A percentile compares a stretch with the other conserved stretches of the same genome.
Evolutionary conservation across 2,888 invertebrate genomes (phyloP).

Genomic region (Lepidocyrtinus sp.): DNA sequence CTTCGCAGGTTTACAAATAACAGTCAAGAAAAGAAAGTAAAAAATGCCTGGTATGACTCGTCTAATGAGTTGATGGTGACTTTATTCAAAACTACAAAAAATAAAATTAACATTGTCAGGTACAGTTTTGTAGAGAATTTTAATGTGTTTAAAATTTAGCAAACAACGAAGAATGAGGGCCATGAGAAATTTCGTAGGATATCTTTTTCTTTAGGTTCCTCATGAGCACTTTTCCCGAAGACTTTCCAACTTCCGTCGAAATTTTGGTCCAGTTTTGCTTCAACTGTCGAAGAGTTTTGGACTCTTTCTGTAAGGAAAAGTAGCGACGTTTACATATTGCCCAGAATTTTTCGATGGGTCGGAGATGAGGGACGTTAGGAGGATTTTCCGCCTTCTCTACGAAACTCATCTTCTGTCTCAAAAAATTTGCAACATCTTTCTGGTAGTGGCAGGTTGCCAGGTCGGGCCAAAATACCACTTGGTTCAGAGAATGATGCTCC

Average conservation of each 20-base stretch:
- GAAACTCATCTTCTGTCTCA: constrained; percentile 15
- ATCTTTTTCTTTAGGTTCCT: constrained; percentile 18
- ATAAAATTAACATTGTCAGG: too few species aligned
- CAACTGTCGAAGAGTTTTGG: constrained; percentile 20
- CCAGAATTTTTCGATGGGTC: constrained; percentile 37
- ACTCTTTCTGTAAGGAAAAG: not conserved
- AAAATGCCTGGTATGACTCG: too few species aligned
- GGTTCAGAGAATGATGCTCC: constrained; percentile 23
- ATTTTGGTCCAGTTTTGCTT: constrained; percentile 13
- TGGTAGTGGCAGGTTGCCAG: constrained; percentile 28
- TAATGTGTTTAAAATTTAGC: constrained; percentile 18
- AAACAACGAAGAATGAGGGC: constrained; percentile 7
- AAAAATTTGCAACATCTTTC: not conserved
- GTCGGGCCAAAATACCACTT: constrained; percentile 36
- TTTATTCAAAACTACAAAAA: too few species aligned
- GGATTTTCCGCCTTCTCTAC: constrained; percentile 31
- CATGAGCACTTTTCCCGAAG: constrained; percentile 24
- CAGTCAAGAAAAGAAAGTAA: too few species aligned
- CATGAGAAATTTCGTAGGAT: not conserved
- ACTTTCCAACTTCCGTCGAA: constrained; percentile 15
- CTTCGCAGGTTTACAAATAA: too few species aligned
- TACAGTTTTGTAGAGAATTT: too few species aligned
- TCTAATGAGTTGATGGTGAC: too few species aligned
- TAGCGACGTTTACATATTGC: constrained; percentile 22
- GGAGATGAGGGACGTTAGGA: constrained; percentile 33